Evolutionary conservation across 37 sponge, comb jelly and placozoan species (phyloP).

Genomic region (Cliona cf. orientalis): DNA sequence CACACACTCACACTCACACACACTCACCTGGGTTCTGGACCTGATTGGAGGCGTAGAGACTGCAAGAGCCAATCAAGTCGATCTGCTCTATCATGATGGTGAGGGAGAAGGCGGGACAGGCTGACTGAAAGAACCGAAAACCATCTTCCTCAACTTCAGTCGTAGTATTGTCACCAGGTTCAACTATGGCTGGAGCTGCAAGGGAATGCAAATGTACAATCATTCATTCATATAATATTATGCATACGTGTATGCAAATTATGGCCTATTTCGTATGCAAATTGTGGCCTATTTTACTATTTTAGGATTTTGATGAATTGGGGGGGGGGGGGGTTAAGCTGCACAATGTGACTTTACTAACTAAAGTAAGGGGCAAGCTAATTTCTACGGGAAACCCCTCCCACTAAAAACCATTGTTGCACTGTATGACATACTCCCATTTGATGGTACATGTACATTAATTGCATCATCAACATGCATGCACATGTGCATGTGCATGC

Average conservation of each 20-base stretch:
- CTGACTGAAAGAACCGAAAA: conserved; percentile 85
- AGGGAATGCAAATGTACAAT: neutral
- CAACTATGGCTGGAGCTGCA: conserved; percentile 79
- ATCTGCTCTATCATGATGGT: conserved; percentile 85
- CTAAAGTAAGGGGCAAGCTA: too few species aligned
- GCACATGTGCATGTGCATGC: too few species aligned
- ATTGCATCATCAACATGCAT: too few species aligned
- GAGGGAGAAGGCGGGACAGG: conserved; percentile 69
- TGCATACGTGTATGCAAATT: conserved; percentile 2
- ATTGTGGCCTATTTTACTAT: conserved; percentile 33
- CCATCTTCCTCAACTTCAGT: conserved; percentile 78
- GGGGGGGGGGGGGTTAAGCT: too few species aligned
- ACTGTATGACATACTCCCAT: too few species aligned
- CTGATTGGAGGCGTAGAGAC: conserved; percentile 77
- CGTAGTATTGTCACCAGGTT: conserved; percentile 78
- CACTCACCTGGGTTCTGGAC: conserved; percentile 65
- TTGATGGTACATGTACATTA: too few species aligned
- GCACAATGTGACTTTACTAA: too few species aligned
- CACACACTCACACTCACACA: neutral
- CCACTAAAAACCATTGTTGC: too few species aligned
- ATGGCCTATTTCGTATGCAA: conserved; percentile 44
- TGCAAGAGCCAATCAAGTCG: conserved; percentile 71
- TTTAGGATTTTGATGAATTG: too few species aligned
- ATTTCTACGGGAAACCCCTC: too few species aligned
- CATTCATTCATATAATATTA: too few species aligned